phyloP scores from a whole-genome alignment of 2,797 vertebrate genomes.

The Saxicola maurus region DNA sequence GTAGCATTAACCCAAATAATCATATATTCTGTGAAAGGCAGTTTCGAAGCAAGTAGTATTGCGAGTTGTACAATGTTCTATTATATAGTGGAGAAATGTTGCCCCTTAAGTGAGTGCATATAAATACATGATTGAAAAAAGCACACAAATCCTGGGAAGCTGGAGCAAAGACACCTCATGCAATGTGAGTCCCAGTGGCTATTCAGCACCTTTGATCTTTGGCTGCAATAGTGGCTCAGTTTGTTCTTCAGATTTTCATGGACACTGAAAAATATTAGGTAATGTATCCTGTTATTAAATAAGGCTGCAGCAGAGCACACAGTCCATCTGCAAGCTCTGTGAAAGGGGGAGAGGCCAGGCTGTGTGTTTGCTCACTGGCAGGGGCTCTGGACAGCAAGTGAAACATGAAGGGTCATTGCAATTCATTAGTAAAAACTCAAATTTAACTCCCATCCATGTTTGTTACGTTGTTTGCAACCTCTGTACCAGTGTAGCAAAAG shows the following conservation, averaged over 20 bases:
- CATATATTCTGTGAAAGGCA: neutral
- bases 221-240: neutral
- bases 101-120: neutral
- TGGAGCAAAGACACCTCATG: neutral
- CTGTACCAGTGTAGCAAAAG: neutral
- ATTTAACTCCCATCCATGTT: neutral
- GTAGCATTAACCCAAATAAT: neutral
- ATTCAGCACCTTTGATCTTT: neutral
- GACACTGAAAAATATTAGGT: neutral
- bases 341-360: neutral
- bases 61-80: neutral
- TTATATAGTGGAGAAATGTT: neutral
- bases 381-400: neutral
- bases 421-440: neutral
- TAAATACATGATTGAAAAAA: neutral
- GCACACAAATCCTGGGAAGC: neutral
- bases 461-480: neutral
- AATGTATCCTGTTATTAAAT: neutral
- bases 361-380: neutral
- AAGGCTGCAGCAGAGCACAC: neutral
- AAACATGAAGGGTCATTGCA: neutral
- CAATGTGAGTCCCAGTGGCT: fast-evolving
- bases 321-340: neutral
- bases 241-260: neutral
- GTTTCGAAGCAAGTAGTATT: neutral